Evolutionary conservation across 2,113 vertebrate genomes (phyloP), one percentile per base, ranked within the genome.

Genomic region (Aptenodytes patagonicus): DNA sequence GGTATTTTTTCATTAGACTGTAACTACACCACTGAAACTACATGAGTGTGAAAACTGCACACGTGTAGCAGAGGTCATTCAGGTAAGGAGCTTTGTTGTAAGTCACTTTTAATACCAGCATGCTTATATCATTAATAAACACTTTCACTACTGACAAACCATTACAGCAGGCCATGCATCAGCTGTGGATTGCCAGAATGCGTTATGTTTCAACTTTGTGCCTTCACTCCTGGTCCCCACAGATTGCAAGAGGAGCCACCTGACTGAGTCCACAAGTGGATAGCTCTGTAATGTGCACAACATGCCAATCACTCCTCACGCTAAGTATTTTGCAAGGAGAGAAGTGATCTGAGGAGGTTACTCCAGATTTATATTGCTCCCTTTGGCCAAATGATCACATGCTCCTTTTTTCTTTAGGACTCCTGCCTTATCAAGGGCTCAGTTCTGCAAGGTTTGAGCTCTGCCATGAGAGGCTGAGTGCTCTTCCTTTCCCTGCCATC

Each of bases 381-480:
- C 32, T 68, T 89, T n/a, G 24, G 73, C 91, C 77, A 80, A 89
- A 70, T 18, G 24, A 62, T n/a, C 24, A 6, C 11, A 2, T 8
- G 25, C 15, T 64, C 17, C 38, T 44, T 70, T 81, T 52, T 79
- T 62, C 58, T 85, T 54, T n/a, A 51, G 83, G 81, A 81, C 25
- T 20, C 28, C 20, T 83, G 66, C 58, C 47, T 60, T 38, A 55
- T 13, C 20, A 20, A 75, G 66, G 55, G 65, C 57, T 86, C 0
- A 0, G 3, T 76, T 69, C 71, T 88, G 65, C 18, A 21, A 54
- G 20, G 44, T 62, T 6, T 57, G 88, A 68, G 64, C 10, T 6
- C 10, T 1, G 1, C 29, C 0, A 0, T 7, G 44, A 57, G 31
- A 11, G 49, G 18, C 44, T 17, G 28, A 58, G 65, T 21, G 65